Percentiles rank a stretch among this genome's conserved stretches.
These are phyloP conservation scores for Camponotus floridanus DNA, from an alignment of 1,140 invertebrate genomes.

Conservation along the genomic window DNA sequence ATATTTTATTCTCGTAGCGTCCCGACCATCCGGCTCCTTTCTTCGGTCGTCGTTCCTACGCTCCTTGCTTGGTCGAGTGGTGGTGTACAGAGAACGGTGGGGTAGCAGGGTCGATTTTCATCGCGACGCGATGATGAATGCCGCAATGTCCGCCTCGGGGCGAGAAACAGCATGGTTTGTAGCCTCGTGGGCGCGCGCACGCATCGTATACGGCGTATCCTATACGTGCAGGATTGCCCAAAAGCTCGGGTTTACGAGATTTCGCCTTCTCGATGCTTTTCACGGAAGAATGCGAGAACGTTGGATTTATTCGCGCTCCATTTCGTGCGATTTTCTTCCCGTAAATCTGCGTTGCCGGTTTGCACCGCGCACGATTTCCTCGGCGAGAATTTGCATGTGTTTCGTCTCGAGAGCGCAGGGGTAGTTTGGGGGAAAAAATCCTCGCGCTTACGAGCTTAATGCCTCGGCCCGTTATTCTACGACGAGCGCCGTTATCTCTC, in stretches of 20 bases:
- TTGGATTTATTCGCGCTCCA: slow-evolving; percentile 58
- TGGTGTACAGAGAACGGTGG: neutral
- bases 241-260: slow-evolving; percentile 58
- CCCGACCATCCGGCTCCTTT: slow-evolving; percentile 16
- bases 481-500: neutral
- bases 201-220: neutral
- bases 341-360: slow-evolving; percentile 48
- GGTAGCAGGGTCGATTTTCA: slow-evolving; percentile 22
- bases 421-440: slow-evolving; percentile 19
- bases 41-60: neutral
- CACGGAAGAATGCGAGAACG: slow-evolving; percentile 8
- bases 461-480: neutral
- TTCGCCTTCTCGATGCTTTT: slow-evolving; percentile 24
- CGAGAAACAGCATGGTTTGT: slow-evolving; percentile 57
- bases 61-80: slow-evolving; percentile 29
- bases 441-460: neutral
- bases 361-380: slow-evolving; percentile 10
- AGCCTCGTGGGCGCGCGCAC: neutral
- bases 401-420: slow-evolving; percentile 25
- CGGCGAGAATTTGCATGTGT: slow-evolving; percentile 43
- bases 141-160: slow-evolving; percentile 51
- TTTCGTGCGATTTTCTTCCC: slow-evolving; percentile 60
- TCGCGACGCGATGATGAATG: slow-evolving; percentile 60
- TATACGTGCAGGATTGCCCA: slow-evolving; percentile 18
- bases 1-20: slow-evolving; percentile 20